phyloP scores from a whole-genome alignment of 2,888 invertebrate species.

The Spodoptera littoralis region DNA sequence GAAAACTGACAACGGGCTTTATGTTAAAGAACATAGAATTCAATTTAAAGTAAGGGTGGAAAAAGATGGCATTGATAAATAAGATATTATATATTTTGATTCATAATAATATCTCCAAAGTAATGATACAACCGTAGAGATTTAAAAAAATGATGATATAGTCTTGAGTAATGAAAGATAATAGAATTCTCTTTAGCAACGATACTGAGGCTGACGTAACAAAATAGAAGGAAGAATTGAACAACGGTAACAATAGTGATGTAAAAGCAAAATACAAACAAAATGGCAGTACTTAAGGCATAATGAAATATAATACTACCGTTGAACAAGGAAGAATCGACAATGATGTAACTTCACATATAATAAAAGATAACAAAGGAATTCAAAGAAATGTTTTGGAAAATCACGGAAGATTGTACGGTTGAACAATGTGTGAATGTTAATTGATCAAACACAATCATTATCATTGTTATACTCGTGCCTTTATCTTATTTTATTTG shows the following conservation, averaged over 20 bases:
- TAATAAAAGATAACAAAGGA: slow-evolving; percentile 11
- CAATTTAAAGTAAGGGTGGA: neutral
- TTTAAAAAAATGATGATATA: neutral
- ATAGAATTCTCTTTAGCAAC: slow-evolving; percentile 1
- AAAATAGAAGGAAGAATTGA: slow-evolving; percentile 13
- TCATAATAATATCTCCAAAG: too few species aligned
- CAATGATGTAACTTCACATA: slow-evolving; percentile 16
- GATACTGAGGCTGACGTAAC: slow-evolving; percentile 26
- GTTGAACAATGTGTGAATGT: slow-evolving; percentile 8
- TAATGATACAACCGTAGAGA: neutral
- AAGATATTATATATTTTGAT: neutral
- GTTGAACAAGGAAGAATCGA: slow-evolving; percentile 13
- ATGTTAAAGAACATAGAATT: too few species aligned
- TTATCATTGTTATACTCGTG: neutral
- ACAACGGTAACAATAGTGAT: slow-evolving; percentile 17
- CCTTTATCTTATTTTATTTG: slow-evolving; percentile 11
- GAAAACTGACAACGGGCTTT: too few species aligned
- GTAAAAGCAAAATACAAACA: slow-evolving; percentile 17
- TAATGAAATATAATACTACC: slow-evolving; percentile 21
- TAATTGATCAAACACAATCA: slow-evolving; percentile 14
- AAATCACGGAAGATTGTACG: slow-evolving; percentile 1
- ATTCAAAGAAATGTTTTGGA: slow-evolving; percentile 12
- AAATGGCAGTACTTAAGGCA: slow-evolving; percentile 1
- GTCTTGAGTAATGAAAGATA: neutral
- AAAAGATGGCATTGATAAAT: neutral